Evolutionary conservation across 2,113 vertebrate species (phyloP), one percentile per base, ranked within the genome.

Genomic region (Hypocryptadius cinnamomeus): DNA sequence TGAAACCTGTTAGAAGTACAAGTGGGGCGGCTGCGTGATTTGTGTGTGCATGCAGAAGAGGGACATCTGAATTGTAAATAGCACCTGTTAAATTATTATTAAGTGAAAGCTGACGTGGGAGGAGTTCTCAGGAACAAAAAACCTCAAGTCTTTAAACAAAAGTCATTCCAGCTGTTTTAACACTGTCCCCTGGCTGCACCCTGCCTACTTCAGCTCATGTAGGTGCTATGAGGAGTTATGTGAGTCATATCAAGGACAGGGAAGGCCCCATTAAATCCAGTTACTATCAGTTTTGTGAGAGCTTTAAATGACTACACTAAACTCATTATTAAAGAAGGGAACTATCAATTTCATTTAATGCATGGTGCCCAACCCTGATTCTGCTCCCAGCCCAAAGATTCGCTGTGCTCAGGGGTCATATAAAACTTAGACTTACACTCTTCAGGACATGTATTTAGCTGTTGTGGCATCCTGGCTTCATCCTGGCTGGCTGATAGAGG

Each of bases 81-180:
- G 83, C 90, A 93, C 77, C 66, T 87, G 93, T 83, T 94, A 79
- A 88, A 96, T 93, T 82, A 89, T 90, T 95, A 85, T 82, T 82
- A 91, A 93, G 77, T 84, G 79, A 93, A 83, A 79, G 37, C 89
- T 88, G 66, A 66, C 9, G 47, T 95, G 81, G 95, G 92, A 94
- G 82, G 85, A 94, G 60, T 94, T 94, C 72, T 88, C 56, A 83
- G 76, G 88, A 54, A 69, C 73, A 89, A 74, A 74, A 85, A 19
- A 33, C 59, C 50, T 47, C n/a, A 69, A 71, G 56, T 90, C 79
- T 94, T 95, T 84, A 80, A 83, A 39, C 92, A 78, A 90, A 96
- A 95, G 82, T 74, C 20, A n/a, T 83, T 93, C 53, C 35, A 79
- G 74, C 80, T 79, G 64, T 94, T 91, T 83, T 77, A 89, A 65